Base-by-base conservation (phyloP, 2,888 invertebrate genomes). In the Ochropleura leucogaster region DNA sequence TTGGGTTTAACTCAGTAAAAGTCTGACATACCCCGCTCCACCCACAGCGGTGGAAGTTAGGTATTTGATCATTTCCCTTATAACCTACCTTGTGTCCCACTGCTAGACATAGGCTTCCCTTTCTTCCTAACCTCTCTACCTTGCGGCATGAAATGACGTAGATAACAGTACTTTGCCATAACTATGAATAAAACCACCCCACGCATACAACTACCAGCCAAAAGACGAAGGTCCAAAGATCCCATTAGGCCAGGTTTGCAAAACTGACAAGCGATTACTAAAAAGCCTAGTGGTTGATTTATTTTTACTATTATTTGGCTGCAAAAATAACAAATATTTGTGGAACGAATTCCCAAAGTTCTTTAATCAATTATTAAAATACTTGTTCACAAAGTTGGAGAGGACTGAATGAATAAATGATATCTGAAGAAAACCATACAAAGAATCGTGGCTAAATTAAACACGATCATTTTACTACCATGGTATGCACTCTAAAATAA, bases 301-400 rank as follows among this genome's bases (percentile, higher is more conserved):
- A 46, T 42, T 30, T 30, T 30, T 42, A 18, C 9, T 51, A 30
- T 10, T 20, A 46, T 55, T 65, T 16, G 10, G 51, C n/a, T n/a
- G 42, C 78, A 68, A 78, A 74, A 64, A 44, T 64, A 74, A 20
- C 42, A 80, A 80, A 78, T 80, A 74, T 67, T 80, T 79, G n/a
- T 53, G 30, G 20, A 63, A 80, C 10, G 46, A 66, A 73, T 59
- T 74, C 18, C 9, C 10, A 2, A 74, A 80, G 66, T 64, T 64
- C n/a, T 57, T 44, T 57, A 78, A 80, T 78, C 80, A 80, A 74
- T 53, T 78, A 78, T 80, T 80, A 30, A 74, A 74, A 80, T 74
- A 68, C 74, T 80, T 67, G 55, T 57, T 44, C 55, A 12, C 10
- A 63, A 80, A 78, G 51, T 78, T 67, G 20, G 30, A 47, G 8